Conservation (phyloP, 2,888 invertebrate genomes). For the Thecocarcelia acutangulata region DNA sequence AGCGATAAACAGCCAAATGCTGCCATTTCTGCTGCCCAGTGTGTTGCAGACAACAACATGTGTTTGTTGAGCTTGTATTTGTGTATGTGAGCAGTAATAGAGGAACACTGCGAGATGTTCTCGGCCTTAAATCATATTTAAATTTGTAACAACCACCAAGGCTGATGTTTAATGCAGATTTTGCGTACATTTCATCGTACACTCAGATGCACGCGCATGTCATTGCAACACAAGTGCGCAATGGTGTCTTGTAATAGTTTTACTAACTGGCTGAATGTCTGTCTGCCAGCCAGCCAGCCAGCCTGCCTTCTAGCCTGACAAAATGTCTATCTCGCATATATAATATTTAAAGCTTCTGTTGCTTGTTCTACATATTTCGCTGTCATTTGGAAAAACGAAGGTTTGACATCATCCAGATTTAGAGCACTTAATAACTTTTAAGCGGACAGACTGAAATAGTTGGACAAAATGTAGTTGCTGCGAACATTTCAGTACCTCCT, state of each 20-base stretch:
- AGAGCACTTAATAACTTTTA: slow-evolving; percentile 70
- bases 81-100: slow-evolving; percentile 16
- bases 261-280: neutral
- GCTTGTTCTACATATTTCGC: slow-evolving; percentile 67
- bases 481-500: slow-evolving; percentile 48
- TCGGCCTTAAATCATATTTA: slow-evolving; percentile 69
- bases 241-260: slow-evolving; percentile 39
- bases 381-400: slow-evolving; percentile 64
- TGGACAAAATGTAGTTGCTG: slow-evolving; percentile 40
- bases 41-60: slow-evolving; percentile 46
- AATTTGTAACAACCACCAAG: slow-evolving; percentile 67
- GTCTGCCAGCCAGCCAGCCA: too few relatives aligned
- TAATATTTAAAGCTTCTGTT: slow-evolving; percentile 65
- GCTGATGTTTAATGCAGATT: slow-evolving; percentile 29
- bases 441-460: slow-evolving; percentile 27
- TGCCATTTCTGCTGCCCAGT: slow-evolving; percentile 38
- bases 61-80: slow-evolving; percentile 5
- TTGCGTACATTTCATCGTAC: neutral
- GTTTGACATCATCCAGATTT: slow-evolving; percentile 62
- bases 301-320: too few relatives aligned
- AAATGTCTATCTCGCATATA: slow-evolving; percentile 25
- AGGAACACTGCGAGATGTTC: slow-evolving; percentile 33
- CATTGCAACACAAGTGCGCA: slow-evolving; percentile 43
- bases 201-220: slow-evolving; percentile 61
- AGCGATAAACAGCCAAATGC: slow-evolving; percentile 64